phyloP scores from a whole-genome alignment of 92 coral and sea anemone species.

The Virgularia gustaviana region DNA sequence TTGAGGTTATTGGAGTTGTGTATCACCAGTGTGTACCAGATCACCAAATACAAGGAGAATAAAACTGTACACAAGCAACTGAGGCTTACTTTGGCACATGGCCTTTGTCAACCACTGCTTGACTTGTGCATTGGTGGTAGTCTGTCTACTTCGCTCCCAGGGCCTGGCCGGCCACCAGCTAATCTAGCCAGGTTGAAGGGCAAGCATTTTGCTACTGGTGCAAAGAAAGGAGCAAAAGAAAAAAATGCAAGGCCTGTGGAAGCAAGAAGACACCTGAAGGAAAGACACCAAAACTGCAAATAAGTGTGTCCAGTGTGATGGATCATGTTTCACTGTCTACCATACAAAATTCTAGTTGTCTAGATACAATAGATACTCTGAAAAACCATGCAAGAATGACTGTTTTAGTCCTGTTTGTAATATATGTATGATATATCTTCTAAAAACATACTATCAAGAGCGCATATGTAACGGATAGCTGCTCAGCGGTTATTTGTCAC shows the following conservation, averaged over 20 bases:
- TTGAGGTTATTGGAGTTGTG: slow-evolving; percentile 42
- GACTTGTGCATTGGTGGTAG: slow-evolving; percentile 3
- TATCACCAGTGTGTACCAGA: slow-evolving; percentile 30
- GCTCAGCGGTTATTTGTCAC: too few species aligned
- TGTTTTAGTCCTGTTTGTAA: neutral
- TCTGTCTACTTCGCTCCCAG: neutral
- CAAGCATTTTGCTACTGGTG: slow-evolving; percentile 48
- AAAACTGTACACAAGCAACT: slow-evolving; percentile 39
- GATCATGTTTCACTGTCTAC: slow-evolving; percentile 31
- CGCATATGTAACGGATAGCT: too few species aligned
- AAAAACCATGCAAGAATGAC: neutral
- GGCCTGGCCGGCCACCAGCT: slow-evolving; percentile 44
- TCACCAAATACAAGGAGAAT: slow-evolving; percentile 20
- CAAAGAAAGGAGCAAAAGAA: slow-evolving; percentile 48
- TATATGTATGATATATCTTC: neutral
- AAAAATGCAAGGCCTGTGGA: slow-evolving; percentile 60
- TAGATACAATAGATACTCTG: neutral
- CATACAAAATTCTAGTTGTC: slow-evolving; percentile 23
- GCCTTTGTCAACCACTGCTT: slow-evolving; percentile 47
- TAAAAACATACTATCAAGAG: neutral
- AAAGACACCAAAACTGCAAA: slow-evolving; percentile 50
- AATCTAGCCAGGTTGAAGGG: slow-evolving; percentile 33
- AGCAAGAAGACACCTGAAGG: slow-evolving; percentile 44
- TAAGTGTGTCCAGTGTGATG: slow-evolving; percentile 40
- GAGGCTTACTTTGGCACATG: slow-evolving; percentile 26